Conservation (phyloP, 2,113 vertebrate genomes). For the Phycodurus eques region DNA sequence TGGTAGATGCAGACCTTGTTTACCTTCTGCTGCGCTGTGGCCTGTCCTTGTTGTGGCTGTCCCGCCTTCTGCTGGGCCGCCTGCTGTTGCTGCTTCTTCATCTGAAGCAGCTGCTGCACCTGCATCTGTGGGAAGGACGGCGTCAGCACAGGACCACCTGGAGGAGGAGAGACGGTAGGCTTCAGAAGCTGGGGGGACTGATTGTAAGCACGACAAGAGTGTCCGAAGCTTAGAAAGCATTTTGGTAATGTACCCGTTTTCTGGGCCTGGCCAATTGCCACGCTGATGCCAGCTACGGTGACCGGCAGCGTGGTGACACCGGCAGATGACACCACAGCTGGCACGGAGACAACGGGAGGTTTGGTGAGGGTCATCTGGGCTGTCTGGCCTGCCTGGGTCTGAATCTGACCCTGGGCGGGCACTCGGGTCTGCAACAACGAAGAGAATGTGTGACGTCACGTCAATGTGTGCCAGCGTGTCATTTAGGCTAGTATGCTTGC, state of each 20-base stretch:
- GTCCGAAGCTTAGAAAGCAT: not conserved
- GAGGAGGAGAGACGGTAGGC: not conserved
- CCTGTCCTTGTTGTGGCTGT: slow-evolving; percentile 80
- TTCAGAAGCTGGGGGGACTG: not conserved
- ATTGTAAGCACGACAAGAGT: not conserved
- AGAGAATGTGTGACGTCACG: not conserved
- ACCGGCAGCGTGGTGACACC: slow-evolving; percentile 85
- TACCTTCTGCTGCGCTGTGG: slow-evolving; percentile 86
- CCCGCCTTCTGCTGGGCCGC: slow-evolving; percentile 83
- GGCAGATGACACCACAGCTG: slow-evolving; percentile 83
- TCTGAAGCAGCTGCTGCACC: slow-evolving; percentile 73
- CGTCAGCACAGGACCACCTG: slow-evolving; percentile 80
- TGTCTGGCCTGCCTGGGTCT: slow-evolving; percentile 76
- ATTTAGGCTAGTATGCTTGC: too few relatives aligned
- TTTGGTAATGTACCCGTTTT: slow-evolving; percentile 72
- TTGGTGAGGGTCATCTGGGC: slow-evolving; percentile 88
- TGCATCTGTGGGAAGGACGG: slow-evolving; percentile 73
- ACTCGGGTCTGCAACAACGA: slow-evolving; percentile 72
- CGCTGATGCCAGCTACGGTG: slow-evolving; percentile 83
- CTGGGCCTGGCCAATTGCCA: slow-evolving; percentile 82
- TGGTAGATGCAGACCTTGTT: not conserved
- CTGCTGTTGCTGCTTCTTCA: slow-evolving; percentile 76
- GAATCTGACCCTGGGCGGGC: slow-evolving; percentile 80
- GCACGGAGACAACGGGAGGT: slow-evolving; percentile 84
- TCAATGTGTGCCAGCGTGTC: not conserved